Conservation (phyloP, 2,797 vertebrate genomes). For the Danio albolineatus region DNA sequence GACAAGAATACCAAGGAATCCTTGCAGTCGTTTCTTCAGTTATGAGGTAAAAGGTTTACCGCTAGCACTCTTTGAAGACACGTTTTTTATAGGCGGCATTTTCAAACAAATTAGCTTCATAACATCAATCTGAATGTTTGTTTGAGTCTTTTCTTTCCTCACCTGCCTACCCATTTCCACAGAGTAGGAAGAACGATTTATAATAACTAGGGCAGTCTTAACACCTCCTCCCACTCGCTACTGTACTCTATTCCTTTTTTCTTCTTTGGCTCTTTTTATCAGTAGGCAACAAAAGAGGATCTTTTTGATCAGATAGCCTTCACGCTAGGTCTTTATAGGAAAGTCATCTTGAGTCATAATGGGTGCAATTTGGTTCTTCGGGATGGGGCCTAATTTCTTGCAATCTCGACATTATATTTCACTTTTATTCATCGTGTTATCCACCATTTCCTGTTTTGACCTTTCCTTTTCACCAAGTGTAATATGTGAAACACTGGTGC, state of each 20-base stretch:
- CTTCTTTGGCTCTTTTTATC: slow-evolving; percentile 20
- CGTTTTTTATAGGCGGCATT: slow-evolving; percentile 37
- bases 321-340: not conserved
- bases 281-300: slow-evolving; percentile 30
- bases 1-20: slow-evolving; percentile 69
- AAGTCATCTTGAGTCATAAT: not conserved
- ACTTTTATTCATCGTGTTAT: slow-evolving; percentile 5
- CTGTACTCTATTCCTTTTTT: slow-evolving; percentile 32
- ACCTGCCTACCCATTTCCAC: slow-evolving; percentile 30
- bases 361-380: not conserved
- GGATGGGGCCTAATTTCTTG: slow-evolving; percentile 1
- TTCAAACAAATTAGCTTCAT: slow-evolving; percentile 44
- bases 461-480: slow-evolving; percentile 21
- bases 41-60: slow-evolving; percentile 52
- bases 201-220: slow-evolving; percentile 41
- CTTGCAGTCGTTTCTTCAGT: slow-evolving; percentile 58
- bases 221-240: slow-evolving; percentile 33
- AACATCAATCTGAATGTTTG: slow-evolving; percentile 45
- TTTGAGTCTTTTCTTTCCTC: slow-evolving; percentile 6
- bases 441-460: slow-evolving; percentile 10
- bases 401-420: not conserved
- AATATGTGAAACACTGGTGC: slow-evolving; percentile 34
- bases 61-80: slow-evolving; percentile 44
- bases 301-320: slow-evolving; percentile 7
- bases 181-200: slow-evolving; percentile 36